phyloP scores from a whole-genome alignment of 1,140 invertebrate species.

The Pachypeltis micranthus region DNA sequence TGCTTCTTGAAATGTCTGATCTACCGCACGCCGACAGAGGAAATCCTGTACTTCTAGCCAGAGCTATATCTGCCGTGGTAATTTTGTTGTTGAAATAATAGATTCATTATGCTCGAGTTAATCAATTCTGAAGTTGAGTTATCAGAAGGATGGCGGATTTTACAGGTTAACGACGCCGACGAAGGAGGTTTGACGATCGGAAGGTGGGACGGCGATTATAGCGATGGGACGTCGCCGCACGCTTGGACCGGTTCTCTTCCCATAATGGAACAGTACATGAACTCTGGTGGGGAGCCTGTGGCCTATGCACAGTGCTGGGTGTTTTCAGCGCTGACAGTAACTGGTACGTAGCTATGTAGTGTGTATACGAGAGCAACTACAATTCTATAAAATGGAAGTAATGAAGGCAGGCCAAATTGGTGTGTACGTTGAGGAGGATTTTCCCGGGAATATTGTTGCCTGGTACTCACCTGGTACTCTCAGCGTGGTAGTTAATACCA shows the following conservation, averaged over 20 bases:
- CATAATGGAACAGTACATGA: constrained; percentile 53
- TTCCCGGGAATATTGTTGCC: not conserved
- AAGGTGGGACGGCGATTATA: constrained; percentile 59
- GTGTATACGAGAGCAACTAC: not conserved
- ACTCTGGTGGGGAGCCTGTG: constrained; percentile 44
- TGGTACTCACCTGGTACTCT: no score
- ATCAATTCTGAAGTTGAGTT: not conserved
- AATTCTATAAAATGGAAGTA: not conserved
- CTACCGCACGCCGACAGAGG: constrained; percentile 51
- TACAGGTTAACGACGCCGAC: constrained; percentile 54
- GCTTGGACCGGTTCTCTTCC: constrained; percentile 57
- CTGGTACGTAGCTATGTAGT: constrained; percentile 39
- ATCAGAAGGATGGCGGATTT: no score
- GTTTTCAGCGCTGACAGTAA: constrained; percentile 57
- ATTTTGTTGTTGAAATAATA: no score
- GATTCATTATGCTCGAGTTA: no score
- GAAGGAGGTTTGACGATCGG: constrained; percentile 56
- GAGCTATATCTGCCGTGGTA: constrained; percentile 61
- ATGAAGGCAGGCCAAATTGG: constrained; percentile 1
- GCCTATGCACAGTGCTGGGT: constrained; percentile 77
- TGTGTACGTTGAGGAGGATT: not conserved
- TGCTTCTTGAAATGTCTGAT: constrained; percentile 47
- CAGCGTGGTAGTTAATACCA: no score
- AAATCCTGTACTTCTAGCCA: constrained; percentile 54
- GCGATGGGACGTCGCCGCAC: constrained; percentile 49